Conservation (phyloP, 2,113 vertebrate species). For the Phrynosoma platyrhinos region DNA sequence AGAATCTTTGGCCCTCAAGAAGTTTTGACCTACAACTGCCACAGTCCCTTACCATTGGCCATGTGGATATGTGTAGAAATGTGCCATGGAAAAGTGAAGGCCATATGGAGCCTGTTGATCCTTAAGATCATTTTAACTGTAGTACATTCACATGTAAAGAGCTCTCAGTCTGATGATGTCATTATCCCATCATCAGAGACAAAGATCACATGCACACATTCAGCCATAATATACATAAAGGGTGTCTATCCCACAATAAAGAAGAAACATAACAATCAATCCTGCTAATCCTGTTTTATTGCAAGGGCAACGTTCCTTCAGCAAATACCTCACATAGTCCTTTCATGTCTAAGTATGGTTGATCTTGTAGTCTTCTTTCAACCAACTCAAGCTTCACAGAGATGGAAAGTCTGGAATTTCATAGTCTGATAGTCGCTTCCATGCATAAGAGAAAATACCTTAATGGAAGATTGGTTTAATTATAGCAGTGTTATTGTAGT, state of each 20-base stretch:
- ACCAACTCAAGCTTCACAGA: constrained; percentile 15
- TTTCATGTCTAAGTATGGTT: constrained; percentile 7
- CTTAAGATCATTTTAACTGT: not conserved
- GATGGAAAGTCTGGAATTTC: constrained; percentile 16
- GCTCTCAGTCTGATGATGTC: not conserved
- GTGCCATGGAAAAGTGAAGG: too few species aligned
- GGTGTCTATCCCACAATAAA: not conserved
- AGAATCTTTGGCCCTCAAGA: too few species aligned
- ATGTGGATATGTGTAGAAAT: too few species aligned
- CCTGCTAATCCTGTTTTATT: constrained; percentile 43
- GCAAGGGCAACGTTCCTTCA: constrained; percentile 14
- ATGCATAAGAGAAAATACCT: constrained; percentile 19
- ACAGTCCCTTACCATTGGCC: too few species aligned
- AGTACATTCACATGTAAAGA: not conserved
- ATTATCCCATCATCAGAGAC: not conserved
- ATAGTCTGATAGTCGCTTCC: constrained; percentile 6
- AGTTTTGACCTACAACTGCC: too few species aligned
- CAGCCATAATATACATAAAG: too few species aligned
- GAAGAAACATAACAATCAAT: constrained; percentile 15
- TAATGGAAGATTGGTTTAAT: constrained; percentile 19
- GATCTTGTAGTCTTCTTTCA: constrained; percentile 6
- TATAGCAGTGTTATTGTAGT: not conserved
- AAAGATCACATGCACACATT: not conserved
- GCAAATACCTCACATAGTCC: constrained; percentile 27
- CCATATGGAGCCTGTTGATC: not conserved